A percentile compares a stretch with the other conserved stretches of the same genome.
phyloP scores from a whole-genome alignment of 1,140 invertebrate species.

The Neodiprion pinetum region DNA sequence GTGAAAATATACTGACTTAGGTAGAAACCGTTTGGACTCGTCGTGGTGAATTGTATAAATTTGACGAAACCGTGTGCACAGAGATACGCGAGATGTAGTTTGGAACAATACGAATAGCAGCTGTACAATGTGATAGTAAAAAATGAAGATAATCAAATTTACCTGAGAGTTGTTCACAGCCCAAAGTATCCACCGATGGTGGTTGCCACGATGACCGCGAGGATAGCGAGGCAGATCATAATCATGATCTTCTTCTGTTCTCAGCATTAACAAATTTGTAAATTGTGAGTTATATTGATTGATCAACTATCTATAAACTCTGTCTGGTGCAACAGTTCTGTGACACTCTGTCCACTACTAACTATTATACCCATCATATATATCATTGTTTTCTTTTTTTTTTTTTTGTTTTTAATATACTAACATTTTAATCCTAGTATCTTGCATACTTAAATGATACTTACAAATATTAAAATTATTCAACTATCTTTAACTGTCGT shows the following conservation, averaged over 20 bases:
- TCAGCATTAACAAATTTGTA: constrained; percentile 55
- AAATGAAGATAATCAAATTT: background rate
- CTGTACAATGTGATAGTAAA: background rate
- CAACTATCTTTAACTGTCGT: too few relatives aligned
- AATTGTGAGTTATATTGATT: constrained; percentile 15
- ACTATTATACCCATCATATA: background rate
- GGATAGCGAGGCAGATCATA: constrained; percentile 92
- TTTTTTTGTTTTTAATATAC: too few relatives aligned
- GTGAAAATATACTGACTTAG: background rate
- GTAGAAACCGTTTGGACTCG: background rate
- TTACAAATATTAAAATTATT: too few relatives aligned
- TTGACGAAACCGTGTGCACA: too few relatives aligned
- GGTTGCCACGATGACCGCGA: constrained; percentile 83
- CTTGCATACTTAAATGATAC: too few relatives aligned
- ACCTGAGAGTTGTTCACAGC: constrained; percentile 48
- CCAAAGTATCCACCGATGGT: constrained; percentile 77
- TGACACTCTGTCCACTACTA: constrained; percentile 1
- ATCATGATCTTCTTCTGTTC: constrained; percentile 99
- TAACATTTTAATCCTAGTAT: too few relatives aligned
- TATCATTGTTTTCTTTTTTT: too few relatives aligned
- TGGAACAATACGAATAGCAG: too few relatives aligned
- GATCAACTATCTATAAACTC: background rate
- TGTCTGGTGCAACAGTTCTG: background rate
- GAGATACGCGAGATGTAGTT: too few relatives aligned
- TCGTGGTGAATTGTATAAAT: background rate